Conservation (phyloP, 2,113 vertebrate species). For the Ochotona princeps region DNA sequence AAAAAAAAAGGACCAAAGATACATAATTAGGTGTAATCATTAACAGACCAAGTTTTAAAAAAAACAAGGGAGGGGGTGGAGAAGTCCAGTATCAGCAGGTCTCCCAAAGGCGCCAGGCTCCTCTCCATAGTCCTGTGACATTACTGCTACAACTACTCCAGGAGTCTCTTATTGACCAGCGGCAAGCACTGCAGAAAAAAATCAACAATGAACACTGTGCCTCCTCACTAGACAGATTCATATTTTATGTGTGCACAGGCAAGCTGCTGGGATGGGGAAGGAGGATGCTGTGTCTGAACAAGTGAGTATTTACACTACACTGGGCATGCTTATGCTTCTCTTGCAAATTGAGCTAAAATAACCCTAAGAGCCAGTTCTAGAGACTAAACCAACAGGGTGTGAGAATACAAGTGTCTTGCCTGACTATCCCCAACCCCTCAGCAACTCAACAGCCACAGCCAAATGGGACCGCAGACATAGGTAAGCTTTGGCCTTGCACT, state of each 20-base stretch:
- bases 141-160: slow-evolving; percentile 12
- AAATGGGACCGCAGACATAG: background rate
- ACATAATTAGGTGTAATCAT: slow-evolving; percentile 71
- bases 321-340: slow-evolving; percentile 8
- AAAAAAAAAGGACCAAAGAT: slow-evolving; percentile 66
- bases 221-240: slow-evolving; percentile 48
- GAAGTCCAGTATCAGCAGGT: background rate
- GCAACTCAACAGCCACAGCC: background rate
- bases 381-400: background rate
- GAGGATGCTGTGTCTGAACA: background rate
- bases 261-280: background rate
- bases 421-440: background rate
- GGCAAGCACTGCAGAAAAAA: slow-evolving; percentile 41
- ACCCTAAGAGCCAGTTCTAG: slow-evolving; percentile 18
- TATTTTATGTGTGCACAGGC: background rate
- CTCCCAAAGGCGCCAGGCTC: slow-evolving; percentile 25
- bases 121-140: slow-evolving; percentile 12
- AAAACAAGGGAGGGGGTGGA: background rate
- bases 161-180: slow-evolving; percentile 39
- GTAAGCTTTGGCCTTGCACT: background rate
- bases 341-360: background rate
- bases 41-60: slow-evolving; percentile 59
- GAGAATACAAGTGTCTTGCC: background rate
- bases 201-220: background rate
- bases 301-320: slow-evolving; percentile 5